Evolutionary conservation across 2,888 invertebrate species (phyloP).

Genomic region (Amiota minor): DNA sequence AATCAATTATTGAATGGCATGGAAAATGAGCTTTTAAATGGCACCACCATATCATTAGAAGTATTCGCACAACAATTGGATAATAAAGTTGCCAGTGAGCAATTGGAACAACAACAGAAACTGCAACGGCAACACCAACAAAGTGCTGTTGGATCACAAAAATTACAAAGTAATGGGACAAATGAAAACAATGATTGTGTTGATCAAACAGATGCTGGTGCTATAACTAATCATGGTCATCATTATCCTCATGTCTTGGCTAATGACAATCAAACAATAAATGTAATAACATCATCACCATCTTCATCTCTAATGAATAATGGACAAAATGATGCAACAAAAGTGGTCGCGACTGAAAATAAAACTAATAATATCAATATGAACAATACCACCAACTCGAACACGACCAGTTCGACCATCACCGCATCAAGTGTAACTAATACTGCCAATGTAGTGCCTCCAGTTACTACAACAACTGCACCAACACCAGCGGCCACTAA

Average conservation of each 20-base stretch:
- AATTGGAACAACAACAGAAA: conserved; percentile 38
- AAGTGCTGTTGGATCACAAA: conserved; percentile 32
- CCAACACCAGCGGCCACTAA: conserved; percentile 35
- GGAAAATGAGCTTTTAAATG: conserved; percentile 52
- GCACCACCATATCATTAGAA: conserved; percentile 49
- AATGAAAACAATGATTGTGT: conserved; percentile 46
- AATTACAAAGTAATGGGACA: not conserved
- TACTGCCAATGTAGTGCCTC: conserved; percentile 20
- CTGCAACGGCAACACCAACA: conserved; percentile 33
- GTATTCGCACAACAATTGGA: conserved; percentile 64
- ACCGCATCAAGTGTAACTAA: conserved; percentile 27
- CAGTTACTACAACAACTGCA: conserved; percentile 37
- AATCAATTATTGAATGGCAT: conserved; percentile 40
- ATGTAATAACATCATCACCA: conserved; percentile 21
- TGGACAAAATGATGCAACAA: conserved; percentile 29
- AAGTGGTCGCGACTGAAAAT: conserved; percentile 20
- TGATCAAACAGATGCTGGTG: conserved; percentile 59
- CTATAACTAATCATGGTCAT: not conserved
- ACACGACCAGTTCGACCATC: conserved; percentile 5
- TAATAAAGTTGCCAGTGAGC: conserved; percentile 58
- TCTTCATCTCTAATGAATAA: conserved; percentile 12
- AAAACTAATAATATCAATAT: conserved; percentile 29
- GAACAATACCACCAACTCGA: conserved; percentile 26
- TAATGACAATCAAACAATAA: conserved; percentile 35
- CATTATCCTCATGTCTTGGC: conserved; percentile 39